These are phyloP conservation scores for Diorhabda sublineata DNA, from an alignment of 1,140 invertebrate genomes.

Conservation along the genomic window DNA sequence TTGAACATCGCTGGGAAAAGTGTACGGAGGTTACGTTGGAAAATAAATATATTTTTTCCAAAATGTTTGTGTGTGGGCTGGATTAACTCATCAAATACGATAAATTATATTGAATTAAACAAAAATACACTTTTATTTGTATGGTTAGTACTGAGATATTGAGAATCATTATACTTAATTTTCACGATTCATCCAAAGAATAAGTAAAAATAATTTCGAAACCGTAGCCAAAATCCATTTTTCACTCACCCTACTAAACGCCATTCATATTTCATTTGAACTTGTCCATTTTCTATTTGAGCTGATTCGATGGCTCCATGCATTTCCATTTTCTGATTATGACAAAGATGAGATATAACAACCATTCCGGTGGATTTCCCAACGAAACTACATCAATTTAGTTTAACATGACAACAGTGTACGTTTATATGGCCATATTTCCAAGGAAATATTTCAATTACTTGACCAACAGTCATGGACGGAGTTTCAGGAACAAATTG, in stretches of 20 bases:
- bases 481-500: not conserved
- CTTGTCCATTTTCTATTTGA: not conserved
- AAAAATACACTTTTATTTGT: too few relatives aligned
- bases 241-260: not conserved
- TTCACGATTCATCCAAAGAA: too few relatives aligned
- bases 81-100: too few relatives aligned
- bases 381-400: constrained; percentile 38
- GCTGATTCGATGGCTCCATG: not conserved
- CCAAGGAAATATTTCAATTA: constrained; percentile 44
- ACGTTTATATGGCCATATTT: constrained; percentile 37
- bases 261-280: not conserved
- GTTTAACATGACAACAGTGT: constrained; percentile 43
- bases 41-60: too few relatives aligned
- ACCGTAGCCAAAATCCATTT: not conserved
- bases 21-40: too few relatives aligned
- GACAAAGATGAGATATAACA: constrained; percentile 7
- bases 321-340: constrained; percentile 7
- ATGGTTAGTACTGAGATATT: too few relatives aligned
- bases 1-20: too few relatives aligned
- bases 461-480: constrained; percentile 26
- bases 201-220: not conserved
- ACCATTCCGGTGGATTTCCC: constrained; percentile 10
- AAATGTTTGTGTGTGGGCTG: too few relatives aligned
- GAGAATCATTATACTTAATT: too few relatives aligned
- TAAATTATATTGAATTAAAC: too few relatives aligned